These are phyloP conservation scores for Corapipo altera DNA, from an alignment of 2,113 vertebrate species.

Conservation along the genomic window DNA sequence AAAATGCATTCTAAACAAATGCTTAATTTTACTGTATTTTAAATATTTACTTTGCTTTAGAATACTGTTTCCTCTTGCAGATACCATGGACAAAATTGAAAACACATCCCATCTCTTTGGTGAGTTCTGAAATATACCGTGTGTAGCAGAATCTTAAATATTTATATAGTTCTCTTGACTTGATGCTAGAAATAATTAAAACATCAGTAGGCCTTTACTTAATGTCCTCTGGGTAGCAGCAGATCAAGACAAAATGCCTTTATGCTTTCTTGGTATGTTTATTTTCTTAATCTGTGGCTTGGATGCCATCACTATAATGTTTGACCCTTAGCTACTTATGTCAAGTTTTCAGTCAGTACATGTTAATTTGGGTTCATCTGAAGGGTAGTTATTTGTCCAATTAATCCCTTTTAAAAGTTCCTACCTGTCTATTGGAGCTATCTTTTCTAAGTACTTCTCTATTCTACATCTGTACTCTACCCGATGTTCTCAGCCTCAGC, in stretches of 20 bases:
- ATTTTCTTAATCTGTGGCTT: background rate
- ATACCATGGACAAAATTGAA: constrained; percentile 99
- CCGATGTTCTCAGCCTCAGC: background rate
- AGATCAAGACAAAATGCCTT: background rate
- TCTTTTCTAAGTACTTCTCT: background rate
- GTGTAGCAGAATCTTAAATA: background rate
- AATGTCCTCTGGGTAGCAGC: background rate
- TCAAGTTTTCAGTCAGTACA: background rate
- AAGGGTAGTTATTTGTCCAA: background rate
- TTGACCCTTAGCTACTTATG: background rate
- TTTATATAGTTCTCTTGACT: background rate
- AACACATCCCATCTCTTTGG: constrained; percentile 94
- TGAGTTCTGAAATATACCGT: constrained; percentile 69
- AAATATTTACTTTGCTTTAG: constrained; percentile 38
- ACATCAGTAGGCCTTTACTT: background rate
- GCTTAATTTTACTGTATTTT: background rate
- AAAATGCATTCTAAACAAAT: background rate
- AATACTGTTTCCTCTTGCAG: constrained; percentile 72
- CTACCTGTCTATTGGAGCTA: background rate
- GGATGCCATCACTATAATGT: background rate
- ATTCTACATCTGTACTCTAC: background rate
- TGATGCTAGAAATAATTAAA: background rate
- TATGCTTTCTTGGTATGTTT: background rate
- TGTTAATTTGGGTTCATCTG: background rate
- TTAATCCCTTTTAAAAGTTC: background rate